Conservation (phyloP, 2,113 vertebrate genomes). For the Pristiophorus japonicus region DNA sequence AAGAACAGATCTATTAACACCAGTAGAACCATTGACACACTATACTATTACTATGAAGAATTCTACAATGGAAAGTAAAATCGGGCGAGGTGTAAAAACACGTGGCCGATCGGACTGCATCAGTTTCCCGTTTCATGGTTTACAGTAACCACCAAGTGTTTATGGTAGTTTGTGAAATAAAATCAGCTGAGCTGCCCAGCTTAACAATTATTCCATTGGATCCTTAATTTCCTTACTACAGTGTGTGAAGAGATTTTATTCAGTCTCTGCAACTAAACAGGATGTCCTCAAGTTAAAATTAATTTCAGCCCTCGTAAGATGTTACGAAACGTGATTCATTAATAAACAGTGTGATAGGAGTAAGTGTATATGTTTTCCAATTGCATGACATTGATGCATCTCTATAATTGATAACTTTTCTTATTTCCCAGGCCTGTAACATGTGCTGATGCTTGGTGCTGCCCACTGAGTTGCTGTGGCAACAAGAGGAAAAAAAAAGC, state of each 20-base stretch:
- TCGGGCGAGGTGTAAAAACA: too few species aligned
- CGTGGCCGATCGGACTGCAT: too few species aligned
- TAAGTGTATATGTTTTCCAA: background rate
- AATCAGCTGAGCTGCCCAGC: background rate
- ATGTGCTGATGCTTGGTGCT: slow-evolving; percentile 11
- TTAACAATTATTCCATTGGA: background rate
- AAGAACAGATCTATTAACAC: background rate
- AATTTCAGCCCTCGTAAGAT: background rate
- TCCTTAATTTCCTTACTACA: background rate
- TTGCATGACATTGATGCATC: background rate
- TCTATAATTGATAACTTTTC: background rate
- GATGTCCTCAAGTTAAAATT: background rate
- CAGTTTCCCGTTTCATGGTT: too few species aligned
- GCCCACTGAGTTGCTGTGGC: slow-evolving; percentile 35
- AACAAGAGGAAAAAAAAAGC: slow-evolving; percentile 33
- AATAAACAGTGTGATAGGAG: background rate
- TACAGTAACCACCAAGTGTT: background rate
- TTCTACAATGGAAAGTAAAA: background rate
- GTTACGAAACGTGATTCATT: background rate
- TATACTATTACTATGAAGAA: background rate
- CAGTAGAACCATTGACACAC: background rate
- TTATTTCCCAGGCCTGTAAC: slow-evolving; percentile 31
- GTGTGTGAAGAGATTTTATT: background rate
- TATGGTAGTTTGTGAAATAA: background rate
- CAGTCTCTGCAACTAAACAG: background rate